Conservation (phyloP, 2,797 vertebrate species). For the Aphelocoma californica region DNA sequence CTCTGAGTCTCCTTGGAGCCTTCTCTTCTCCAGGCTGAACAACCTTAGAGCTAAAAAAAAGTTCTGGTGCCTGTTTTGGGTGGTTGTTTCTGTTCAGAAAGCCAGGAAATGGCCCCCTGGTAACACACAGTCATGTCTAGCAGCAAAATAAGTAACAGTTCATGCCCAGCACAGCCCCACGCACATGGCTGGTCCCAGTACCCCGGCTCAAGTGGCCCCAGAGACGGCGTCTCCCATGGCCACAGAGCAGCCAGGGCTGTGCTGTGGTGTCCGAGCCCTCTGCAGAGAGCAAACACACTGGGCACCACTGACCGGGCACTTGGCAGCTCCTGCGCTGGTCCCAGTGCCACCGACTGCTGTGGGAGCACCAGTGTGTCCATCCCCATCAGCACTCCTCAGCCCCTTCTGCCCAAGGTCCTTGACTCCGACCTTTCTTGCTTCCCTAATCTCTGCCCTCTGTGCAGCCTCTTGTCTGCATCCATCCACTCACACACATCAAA, state of each 20-base stretch:
- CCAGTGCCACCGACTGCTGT: rapidly evolving
- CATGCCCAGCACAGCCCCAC: rapidly evolving
- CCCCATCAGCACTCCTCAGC: rapidly evolving
- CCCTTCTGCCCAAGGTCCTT: not conserved
- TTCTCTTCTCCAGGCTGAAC: not conserved
- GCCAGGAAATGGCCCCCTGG: not conserved
- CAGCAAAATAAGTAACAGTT: rapidly evolving
- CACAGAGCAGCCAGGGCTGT: rapidly evolving
- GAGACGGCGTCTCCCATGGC: rapidly evolving
- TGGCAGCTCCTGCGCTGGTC: rapidly evolving
- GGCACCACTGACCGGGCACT: rapidly evolving
- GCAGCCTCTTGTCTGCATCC: not conserved
- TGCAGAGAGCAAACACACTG: not conserved
- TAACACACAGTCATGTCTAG: not conserved
- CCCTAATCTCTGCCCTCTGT: not conserved
- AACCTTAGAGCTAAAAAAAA: not conserved
- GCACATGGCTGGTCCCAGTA: rapidly evolving
- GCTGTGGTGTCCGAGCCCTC: not conserved
- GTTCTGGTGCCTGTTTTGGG: not conserved
- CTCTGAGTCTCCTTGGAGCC: not conserved
- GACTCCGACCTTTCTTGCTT: not conserved
- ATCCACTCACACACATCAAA: not conserved
- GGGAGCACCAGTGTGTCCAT: rapidly evolving
- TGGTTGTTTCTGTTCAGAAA: not conserved
- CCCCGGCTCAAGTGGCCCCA: rapidly evolving